Percentiles rank a stretch among this genome's conserved stretches.
These are phyloP conservation scores for Zonitis immaculata DNA, from an alignment of 2,888 invertebrate genomes.

Conservation along the genomic window DNA sequence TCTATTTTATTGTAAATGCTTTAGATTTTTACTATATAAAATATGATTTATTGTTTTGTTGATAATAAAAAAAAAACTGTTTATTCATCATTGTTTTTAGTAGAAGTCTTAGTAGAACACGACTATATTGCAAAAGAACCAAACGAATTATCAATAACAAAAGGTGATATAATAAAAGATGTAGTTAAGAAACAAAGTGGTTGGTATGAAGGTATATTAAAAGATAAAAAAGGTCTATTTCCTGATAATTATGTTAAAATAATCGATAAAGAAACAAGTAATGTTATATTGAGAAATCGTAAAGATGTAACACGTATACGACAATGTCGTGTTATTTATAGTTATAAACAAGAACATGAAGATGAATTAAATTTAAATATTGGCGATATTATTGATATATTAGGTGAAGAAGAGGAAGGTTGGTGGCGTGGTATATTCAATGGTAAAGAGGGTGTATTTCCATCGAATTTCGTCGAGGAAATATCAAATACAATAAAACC, in stretches of 20 bases:
- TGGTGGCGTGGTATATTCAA: constrained; percentile 87
- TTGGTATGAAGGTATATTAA: constrained; percentile 88
- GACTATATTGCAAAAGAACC: constrained; percentile 81
- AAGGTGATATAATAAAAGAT: constrained; percentile 78
- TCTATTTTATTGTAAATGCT: not conserved
- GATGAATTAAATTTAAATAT: constrained; percentile 87
- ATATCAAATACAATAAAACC: constrained; percentile 38
- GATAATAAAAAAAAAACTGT: too few species aligned
- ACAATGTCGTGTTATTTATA: constrained; percentile 79
- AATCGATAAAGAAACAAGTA: constrained; percentile 30
- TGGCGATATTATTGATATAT: constrained; percentile 84
- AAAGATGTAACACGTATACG: constrained; percentile 50
- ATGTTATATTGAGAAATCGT: constrained; percentile 36
- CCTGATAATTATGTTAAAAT: constrained; percentile 89
- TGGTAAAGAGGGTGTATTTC: constrained; percentile 86
- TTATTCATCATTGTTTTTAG: constrained; percentile 46
- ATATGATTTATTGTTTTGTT: not conserved
- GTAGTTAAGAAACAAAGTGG: constrained; percentile 75
- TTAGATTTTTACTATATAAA: not conserved
- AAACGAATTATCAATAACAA: constrained; percentile 77
- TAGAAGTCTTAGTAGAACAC: constrained; percentile 81
- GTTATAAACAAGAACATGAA: constrained; percentile 88
- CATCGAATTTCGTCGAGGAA: constrained; percentile 86
- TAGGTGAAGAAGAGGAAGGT: constrained; percentile 90
- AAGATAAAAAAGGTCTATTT: constrained; percentile 81